Conservation (phyloP, 1,140 invertebrate species). For the Lepidostoma basale region DNA sequence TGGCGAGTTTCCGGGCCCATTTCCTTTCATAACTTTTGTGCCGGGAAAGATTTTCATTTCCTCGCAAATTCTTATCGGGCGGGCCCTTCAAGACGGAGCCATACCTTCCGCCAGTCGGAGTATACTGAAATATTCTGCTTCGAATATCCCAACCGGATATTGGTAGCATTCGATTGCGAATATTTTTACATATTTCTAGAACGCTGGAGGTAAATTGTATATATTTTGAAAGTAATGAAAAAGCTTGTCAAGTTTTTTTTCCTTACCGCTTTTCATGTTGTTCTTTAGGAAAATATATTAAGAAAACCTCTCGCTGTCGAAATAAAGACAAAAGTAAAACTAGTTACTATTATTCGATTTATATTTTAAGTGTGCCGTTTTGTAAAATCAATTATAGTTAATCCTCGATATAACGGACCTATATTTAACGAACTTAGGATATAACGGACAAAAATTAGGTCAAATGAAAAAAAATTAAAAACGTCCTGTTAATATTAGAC, state of each 20-base stretch:
- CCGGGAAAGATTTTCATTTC: conserved; percentile 28
- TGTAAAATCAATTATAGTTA: too few species aligned
- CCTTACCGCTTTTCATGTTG: too few species aligned
- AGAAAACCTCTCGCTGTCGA: too few species aligned
- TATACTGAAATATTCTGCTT: conserved; percentile 36
- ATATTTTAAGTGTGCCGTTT: too few species aligned
- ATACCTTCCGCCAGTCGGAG: not conserved
- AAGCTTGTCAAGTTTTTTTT: not conserved
- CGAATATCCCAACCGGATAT: conserved; percentile 21
- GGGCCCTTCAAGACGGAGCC: not conserved
- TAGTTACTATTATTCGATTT: too few species aligned
- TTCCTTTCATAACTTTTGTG: conserved; percentile 10
- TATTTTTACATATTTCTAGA: conserved; percentile 30
- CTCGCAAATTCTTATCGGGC: conserved; percentile 21
- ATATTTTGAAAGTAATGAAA: not conserved
- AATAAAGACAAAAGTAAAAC: too few species aligned
- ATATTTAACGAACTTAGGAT: too few species aligned
- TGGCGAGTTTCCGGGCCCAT: conserved; percentile 21
- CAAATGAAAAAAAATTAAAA: too few species aligned
- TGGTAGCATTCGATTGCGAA: conserved; percentile 18
- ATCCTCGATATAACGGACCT: too few species aligned
- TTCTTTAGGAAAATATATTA: too few species aligned
- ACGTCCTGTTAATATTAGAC: too few species aligned
- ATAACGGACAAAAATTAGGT: too few species aligned
- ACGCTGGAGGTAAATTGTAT: not conserved